These are phyloP conservation scores for Ctenodactylus gundi DNA, from an alignment of 2,113 vertebrate species.

Conservation along the genomic window DNA sequence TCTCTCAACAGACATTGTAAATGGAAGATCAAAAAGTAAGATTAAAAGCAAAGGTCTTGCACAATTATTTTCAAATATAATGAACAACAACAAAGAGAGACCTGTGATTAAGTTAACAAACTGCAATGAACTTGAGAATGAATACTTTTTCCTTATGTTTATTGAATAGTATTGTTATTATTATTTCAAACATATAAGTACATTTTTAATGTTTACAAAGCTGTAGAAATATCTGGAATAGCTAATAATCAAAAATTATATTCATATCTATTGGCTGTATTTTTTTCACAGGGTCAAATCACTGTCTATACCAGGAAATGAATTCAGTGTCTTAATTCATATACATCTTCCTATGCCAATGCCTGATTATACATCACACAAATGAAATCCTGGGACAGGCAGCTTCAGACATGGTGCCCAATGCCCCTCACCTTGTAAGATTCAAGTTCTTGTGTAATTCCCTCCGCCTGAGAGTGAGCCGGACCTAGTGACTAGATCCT, in stretches of 20 bases:
- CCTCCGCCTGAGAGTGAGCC: background rate
- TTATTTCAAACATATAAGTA: background rate
- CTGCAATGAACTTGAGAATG: background rate
- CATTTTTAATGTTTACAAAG: background rate
- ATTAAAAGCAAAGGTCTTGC: background rate
- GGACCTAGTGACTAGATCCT: background rate
- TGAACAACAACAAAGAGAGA: background rate
- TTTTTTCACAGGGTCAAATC: background rate
- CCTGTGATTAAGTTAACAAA: background rate
- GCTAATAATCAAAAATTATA: background rate
- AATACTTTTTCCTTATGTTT: background rate
- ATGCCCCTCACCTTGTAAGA: background rate
- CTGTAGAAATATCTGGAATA: conserved; percentile 17
- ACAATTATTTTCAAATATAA: background rate
- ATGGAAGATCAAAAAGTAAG: background rate
- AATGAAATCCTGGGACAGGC: background rate
- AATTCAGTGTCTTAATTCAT: background rate
- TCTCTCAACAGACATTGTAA: background rate
- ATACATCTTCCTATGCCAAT: background rate
- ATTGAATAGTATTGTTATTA: background rate
- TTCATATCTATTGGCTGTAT: background rate
- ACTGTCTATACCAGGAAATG: background rate
- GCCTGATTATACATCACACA: background rate
- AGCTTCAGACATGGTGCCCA: background rate
- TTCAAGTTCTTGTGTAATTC: background rate